Evolutionary conservation across 2,888 invertebrate genomes (phyloP).

Genomic region (Rotaria sp.): DNA sequence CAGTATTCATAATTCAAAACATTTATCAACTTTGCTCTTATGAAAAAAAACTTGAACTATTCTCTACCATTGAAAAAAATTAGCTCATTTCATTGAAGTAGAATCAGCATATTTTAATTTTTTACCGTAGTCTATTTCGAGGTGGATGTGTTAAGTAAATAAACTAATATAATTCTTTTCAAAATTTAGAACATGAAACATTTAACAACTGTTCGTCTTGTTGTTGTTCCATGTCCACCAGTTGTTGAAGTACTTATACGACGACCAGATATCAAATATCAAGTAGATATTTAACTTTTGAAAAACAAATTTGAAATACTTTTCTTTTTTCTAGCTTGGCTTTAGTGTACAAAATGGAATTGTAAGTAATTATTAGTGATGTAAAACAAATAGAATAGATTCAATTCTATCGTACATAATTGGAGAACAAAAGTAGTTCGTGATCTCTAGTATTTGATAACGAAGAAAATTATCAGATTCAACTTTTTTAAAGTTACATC

Average conservation of each 20-base stretch:
- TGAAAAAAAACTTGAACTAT: too few species aligned
- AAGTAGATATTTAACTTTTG: slow-evolving; percentile 51
- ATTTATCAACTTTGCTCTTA: too few species aligned
- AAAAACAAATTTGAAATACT: not conserved
- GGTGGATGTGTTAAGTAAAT: too few species aligned
- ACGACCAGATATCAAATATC: slow-evolving; percentile 97
- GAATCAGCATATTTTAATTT: too few species aligned
- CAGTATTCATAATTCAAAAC: too few species aligned
- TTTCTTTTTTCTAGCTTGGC: slow-evolving; percentile 62
- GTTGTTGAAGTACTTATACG: slow-evolving; percentile 99
- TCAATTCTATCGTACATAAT: not conserved
- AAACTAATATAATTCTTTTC: not conserved
- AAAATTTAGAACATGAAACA: slow-evolving; percentile 67
- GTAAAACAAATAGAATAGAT: not conserved
- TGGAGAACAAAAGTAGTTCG: too few species aligned
- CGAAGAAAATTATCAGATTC: too few species aligned
- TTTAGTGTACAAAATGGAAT: slow-evolving; percentile 99
- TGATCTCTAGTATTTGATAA: too few species aligned
- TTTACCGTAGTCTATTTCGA: too few species aligned
- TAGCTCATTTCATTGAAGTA: too few species aligned
- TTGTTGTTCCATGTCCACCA: slow-evolving; percentile 96
- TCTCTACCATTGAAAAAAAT: too few species aligned
- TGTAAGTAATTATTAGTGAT: slow-evolving; percentile 59
- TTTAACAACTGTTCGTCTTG: slow-evolving; percentile 95
- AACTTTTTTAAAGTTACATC: too few species aligned